Percentiles rank a stretch among this genome's conserved stretches.
Conservation (phyloP, 2,113 vertebrate genomes). For the Coreoperca whiteheadi region DNA sequence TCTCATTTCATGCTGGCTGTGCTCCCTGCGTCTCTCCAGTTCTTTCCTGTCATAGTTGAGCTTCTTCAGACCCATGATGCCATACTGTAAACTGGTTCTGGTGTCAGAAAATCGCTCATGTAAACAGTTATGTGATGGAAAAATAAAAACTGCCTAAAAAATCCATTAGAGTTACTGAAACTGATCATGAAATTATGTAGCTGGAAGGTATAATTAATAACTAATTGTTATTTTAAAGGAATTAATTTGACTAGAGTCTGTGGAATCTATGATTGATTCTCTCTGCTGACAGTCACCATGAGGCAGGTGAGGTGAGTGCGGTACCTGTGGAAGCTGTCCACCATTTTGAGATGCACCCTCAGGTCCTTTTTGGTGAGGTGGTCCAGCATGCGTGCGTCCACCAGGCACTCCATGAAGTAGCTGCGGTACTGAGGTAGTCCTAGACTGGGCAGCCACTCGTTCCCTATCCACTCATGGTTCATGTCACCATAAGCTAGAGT, state of each 20-base stretch:
- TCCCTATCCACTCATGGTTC: conserved; percentile 99
- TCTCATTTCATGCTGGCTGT: conserved; percentile 98
- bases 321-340: conserved; percentile 99
- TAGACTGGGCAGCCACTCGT: conserved; percentile 98
- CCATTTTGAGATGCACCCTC: conserved; percentile 98
- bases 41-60: conserved; percentile 99
- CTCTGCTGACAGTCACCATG: background rate
- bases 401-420: conserved; percentile 99
- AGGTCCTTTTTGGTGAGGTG: conserved; percentile 99
- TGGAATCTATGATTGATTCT: background rate
- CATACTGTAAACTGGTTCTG: conserved; percentile 99
- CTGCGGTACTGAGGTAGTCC: conserved; percentile 99
- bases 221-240: too few relatives aligned
- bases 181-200: background rate
- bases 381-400: conserved; percentile 98
- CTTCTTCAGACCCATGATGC: conserved; percentile 99
- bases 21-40: conserved; percentile 95
- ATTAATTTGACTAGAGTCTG: background rate
- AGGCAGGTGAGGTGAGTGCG: background rate
- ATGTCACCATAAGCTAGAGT: conserved; percentile 98
- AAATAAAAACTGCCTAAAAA: background rate
- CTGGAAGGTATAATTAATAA: too few relatives aligned
- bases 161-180: too few relatives aligned
- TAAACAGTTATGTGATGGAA: background rate
- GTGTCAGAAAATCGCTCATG: conserved; percentile 35